phyloP scores from a whole-genome alignment of 2,888 invertebrate species.

The Athalia rosae region DNA sequence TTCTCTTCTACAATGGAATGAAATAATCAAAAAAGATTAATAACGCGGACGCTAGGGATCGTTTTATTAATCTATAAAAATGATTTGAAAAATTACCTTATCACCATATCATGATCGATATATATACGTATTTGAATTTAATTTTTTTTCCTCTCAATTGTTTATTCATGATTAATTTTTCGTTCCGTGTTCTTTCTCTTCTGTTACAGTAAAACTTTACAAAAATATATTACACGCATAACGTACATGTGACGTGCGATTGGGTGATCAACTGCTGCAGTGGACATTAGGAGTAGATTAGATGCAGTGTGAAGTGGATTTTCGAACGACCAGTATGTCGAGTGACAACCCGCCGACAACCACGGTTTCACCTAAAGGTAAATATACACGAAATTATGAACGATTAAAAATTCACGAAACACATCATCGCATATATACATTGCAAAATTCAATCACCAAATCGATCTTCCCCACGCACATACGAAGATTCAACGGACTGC shows the following conservation, averaged over 20 bases:
- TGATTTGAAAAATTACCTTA: no score
- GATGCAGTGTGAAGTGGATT: constrained; percentile 63
- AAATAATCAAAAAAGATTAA: no score
- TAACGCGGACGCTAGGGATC: no score
- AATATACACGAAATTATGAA: constrained; percentile 12
- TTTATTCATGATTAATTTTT: constrained; percentile 17
- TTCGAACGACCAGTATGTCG: constrained; percentile 63
- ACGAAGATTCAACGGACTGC: no score
- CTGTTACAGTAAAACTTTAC: constrained; percentile 48
- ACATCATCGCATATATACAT: neutral
- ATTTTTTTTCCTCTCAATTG: constrained; percentile 33
- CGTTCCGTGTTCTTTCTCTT: constrained; percentile 45
- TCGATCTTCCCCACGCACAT: no score
- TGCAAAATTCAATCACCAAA: no score
- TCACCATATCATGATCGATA: no score
- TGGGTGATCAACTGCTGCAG: constrained; percentile 44
- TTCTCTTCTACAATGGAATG: no score
- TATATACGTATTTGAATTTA: neutral
- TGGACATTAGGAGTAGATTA: constrained; percentile 53
- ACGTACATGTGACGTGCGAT: constrained; percentile 54
- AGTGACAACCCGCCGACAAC: constrained; percentile 62
- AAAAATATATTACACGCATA: constrained; percentile 34
- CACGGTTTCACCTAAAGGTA: constrained; percentile 58
- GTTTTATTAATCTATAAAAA: no score
- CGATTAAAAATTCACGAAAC: neutral